Evolutionary conservation across 2,797 vertebrate genomes (phyloP).

Genomic region (Choloepus didactylus): DNA sequence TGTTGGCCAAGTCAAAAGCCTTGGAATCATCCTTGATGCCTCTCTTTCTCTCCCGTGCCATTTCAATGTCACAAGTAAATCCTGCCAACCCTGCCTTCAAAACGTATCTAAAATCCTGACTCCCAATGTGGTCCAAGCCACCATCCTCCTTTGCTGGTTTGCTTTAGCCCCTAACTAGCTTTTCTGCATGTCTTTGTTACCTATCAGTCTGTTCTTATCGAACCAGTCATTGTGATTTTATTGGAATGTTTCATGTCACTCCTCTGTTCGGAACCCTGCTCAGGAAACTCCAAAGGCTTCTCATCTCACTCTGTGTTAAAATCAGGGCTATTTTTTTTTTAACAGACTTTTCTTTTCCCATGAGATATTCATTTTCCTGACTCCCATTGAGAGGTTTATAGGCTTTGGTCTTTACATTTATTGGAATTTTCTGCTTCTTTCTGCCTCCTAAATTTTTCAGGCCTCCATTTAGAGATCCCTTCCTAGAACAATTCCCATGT

Average conservation of each 20-base stretch:
- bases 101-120: not conserved
- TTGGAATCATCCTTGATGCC: not conserved
- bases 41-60: not conserved
- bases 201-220: not conserved
- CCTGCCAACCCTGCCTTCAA: not conserved
- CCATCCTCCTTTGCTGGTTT: not conserved
- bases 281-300: not conserved
- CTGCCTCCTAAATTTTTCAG: slow-evolving; percentile 23
- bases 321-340: not conserved
- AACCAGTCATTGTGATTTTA: not conserved
- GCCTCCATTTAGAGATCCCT: not conserved
- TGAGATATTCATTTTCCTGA: not conserved
- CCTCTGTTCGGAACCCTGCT: not conserved
- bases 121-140: not conserved
- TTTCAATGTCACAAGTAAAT: not conserved
- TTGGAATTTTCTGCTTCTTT: not conserved
- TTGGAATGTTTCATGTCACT: not conserved
- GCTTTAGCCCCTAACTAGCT: not conserved
- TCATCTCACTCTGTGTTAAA: not conserved
- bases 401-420: not conserved
- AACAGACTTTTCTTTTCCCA: not conserved
- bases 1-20: not conserved
- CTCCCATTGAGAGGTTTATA: slow-evolving; percentile 1
- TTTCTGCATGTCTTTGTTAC: not conserved
- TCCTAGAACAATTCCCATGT: not conserved